Conservation (phyloP, 2,888 invertebrate genomes). For the Gnatocerus cornutus region DNA sequence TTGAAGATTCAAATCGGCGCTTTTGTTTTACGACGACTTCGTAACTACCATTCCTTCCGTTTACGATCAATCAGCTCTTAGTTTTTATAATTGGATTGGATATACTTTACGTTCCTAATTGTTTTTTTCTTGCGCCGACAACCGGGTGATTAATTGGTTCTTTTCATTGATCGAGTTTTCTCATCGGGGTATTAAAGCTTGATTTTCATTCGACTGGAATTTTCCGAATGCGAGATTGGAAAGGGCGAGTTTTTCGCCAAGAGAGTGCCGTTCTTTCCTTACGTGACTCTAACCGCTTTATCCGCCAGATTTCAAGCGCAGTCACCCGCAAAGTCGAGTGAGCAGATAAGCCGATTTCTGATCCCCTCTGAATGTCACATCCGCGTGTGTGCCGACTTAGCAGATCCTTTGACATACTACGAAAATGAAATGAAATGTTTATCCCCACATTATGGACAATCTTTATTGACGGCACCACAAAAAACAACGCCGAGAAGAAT, state of each 20-base stretch:
- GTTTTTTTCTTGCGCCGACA: constrained; percentile 24
- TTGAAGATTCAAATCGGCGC: constrained; percentile 51
- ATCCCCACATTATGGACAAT: constrained; percentile 38
- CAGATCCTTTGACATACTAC: constrained; percentile 56
- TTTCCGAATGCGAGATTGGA: constrained; percentile 2
- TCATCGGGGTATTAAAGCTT: neutral
- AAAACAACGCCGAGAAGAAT: neutral
- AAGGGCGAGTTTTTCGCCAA: constrained; percentile 21
- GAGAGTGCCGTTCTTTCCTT: constrained; percentile 40
- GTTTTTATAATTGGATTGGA: constrained; percentile 48
- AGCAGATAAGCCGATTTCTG: constrained; percentile 65
- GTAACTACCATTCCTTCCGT: constrained; percentile 40
- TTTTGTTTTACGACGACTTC: constrained; percentile 51
- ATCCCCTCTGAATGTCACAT: constrained; percentile 62
- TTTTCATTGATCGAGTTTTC: constrained; percentile 9
- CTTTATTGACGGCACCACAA: constrained; percentile 25
- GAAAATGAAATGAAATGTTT: constrained; percentile 52
- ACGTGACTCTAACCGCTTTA: constrained; percentile 61
- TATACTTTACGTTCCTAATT: constrained; percentile 42
- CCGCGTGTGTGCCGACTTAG: constrained; percentile 59
- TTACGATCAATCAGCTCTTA: constrained; percentile 48
- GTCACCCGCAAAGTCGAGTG: constrained; percentile 64
- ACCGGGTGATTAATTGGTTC: constrained; percentile 17
- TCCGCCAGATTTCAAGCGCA: constrained; percentile 62
- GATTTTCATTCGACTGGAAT: constrained; percentile 1